These are phyloP conservation scores for Megaceryle torquata DNA, from an alignment of 2,113 vertebrate species.

Conservation along the genomic window DNA sequence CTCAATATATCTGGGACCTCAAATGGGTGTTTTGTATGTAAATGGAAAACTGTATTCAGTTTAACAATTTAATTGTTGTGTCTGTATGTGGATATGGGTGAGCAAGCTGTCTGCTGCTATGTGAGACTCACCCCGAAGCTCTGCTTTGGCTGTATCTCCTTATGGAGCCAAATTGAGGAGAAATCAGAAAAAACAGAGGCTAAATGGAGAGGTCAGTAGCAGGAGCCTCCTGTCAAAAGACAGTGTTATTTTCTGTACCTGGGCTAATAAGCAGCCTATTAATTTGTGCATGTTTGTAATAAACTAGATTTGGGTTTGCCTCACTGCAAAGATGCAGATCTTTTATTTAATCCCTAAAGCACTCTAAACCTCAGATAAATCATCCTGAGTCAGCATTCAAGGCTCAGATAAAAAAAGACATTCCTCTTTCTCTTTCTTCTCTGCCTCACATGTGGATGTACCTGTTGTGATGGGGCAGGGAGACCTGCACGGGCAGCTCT, in stretches of 20 bases:
- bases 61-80: neutral
- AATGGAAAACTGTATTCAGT: neutral
- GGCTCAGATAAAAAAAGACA: neutral
- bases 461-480: neutral
- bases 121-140: neutral
- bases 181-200: neutral
- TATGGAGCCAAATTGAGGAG: neutral
- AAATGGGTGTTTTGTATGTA: neutral
- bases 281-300: neutral
- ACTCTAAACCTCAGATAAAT: neutral
- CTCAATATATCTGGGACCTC: neutral
- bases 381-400: neutral
- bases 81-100: neutral
- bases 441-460: fast-evolving
- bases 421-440: neutral
- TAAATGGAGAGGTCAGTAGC: neutral
- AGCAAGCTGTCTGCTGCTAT: neutral
- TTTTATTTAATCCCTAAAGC: neutral
- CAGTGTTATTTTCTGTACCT: neutral
- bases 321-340: neutral
- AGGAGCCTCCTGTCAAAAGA: neutral
- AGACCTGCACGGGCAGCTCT: fast-evolving
- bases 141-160: neutral
- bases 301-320: neutral
- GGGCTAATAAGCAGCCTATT: neutral